phyloP scores from a whole-genome alignment of 2,888 invertebrate genomes.

The Physocephala rufipes region DNA sequence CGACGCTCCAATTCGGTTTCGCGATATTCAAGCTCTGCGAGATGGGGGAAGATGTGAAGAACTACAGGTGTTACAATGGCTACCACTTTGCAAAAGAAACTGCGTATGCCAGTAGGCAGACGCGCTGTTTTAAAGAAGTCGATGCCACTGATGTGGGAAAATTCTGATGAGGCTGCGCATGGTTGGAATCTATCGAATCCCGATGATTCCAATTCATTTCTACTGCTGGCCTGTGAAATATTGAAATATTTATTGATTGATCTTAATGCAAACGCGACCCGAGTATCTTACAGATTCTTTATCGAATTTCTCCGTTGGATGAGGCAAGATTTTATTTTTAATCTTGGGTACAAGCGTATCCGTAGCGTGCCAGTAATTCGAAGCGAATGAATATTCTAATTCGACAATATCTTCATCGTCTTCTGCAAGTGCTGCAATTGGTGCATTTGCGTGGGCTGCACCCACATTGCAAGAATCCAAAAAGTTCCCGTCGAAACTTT shows the following conservation, averaged over 20 bases:
- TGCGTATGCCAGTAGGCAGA: slow-evolving; percentile 52
- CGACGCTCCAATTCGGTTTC: slow-evolving; percentile 68
- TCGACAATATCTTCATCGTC: slow-evolving; percentile 48
- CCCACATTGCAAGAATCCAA: slow-evolving; percentile 41
- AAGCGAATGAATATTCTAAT: slow-evolving; percentile 46
- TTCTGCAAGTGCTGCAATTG: slow-evolving; percentile 30
- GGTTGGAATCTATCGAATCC: slow-evolving; percentile 54
- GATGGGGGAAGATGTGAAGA: slow-evolving; percentile 56
- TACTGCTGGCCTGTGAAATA: slow-evolving; percentile 16
- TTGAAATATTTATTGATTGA: background rate
- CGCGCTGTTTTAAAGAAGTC: slow-evolving; percentile 52
- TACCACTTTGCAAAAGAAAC: slow-evolving; percentile 56
- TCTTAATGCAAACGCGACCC: too few species aligned
- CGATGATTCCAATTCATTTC: slow-evolving; percentile 34
- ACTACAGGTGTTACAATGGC: slow-evolving; percentile 53
- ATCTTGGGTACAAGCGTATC: slow-evolving; percentile 15
- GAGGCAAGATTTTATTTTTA: background rate
- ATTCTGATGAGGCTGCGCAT: slow-evolving; percentile 55
- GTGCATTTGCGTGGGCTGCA: slow-evolving; percentile 10
- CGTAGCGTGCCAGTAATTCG: slow-evolving; percentile 50
- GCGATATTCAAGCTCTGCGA: slow-evolving; percentile 62
- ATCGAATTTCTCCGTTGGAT: background rate
- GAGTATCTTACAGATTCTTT: background rate
- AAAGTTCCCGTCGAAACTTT: slow-evolving; percentile 35
- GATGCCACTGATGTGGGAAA: slow-evolving; percentile 52